Evolutionary conservation across 2,888 invertebrate genomes (phyloP).

Genomic region (Pelosia muscerda): DNA sequence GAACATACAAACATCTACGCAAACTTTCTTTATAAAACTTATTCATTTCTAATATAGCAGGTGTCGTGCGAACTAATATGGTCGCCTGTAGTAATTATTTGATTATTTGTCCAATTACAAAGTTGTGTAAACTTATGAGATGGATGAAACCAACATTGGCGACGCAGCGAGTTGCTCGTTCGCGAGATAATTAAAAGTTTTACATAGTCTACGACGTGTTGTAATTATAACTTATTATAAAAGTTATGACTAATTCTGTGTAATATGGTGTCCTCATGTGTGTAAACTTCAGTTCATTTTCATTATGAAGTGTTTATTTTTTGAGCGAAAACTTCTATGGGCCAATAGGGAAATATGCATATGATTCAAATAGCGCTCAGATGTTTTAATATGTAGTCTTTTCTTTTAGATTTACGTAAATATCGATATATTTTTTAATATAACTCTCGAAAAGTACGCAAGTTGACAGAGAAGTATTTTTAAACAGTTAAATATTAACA

Average conservation of each 20-base stretch:
- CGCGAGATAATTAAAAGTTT: conserved; percentile 5
- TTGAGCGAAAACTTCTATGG: background rate
- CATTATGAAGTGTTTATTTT: background rate
- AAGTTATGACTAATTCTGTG: background rate
- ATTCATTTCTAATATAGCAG: background rate
- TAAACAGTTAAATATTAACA: too few relatives aligned
- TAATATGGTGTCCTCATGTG: background rate
- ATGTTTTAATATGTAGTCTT: too few relatives aligned
- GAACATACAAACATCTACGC: too few relatives aligned
- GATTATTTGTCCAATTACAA: conserved; percentile 18
- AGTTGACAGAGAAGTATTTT: too few relatives aligned
- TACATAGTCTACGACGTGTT: background rate
- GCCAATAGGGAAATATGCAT: too few relatives aligned
- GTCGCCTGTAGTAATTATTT: conserved; percentile 17
- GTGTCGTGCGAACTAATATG: background rate
- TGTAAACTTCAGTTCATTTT: background rate
- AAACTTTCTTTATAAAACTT: too few relatives aligned
- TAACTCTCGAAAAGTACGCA: too few relatives aligned
- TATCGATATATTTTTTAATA: too few relatives aligned
- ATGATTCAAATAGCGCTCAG: too few relatives aligned
- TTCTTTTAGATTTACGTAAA: too few relatives aligned
- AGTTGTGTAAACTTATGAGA: conserved; percentile 4
- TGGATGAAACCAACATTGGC: conserved; percentile 7
- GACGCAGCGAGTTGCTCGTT: background rate
- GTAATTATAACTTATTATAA: conserved; percentile 11